Evolutionary conservation across 2,888 invertebrate genomes (phyloP), one percentile per base, ranked within the genome.

Genomic region (Allophyes oxyacanthae): DNA sequence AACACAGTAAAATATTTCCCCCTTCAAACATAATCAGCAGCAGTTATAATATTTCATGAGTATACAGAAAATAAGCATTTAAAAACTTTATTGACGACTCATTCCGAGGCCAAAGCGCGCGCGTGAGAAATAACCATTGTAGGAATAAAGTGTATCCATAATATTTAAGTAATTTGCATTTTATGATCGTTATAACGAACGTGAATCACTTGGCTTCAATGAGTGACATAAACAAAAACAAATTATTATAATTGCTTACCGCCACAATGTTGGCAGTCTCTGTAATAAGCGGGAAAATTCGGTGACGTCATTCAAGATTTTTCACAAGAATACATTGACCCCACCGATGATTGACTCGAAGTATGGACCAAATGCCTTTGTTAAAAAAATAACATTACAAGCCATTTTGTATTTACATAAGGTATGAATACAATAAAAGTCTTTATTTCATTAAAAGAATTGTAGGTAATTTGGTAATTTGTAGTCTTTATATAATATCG

Each of bases 71-170:
- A 46, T 28, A 33, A 34, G 34, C 33, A 58, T 58, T 58, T 64
- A 58, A 49, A 54, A 64, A 62, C 37, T 44, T 63, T 62, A 71
- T 69, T 64, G 61, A 67, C 61, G 54, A 54, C 48, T 40, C 43
- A 56, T 64, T 74, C 66, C 75, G 78, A 77, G 72, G 76, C 36
- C 62, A 51, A 62, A 59, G 42, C 63, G 55, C 70, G 42, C 63
- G 55, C 70, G 71, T 82, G 83, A 77, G 84, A 83, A 84, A 71
- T 74, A 71, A 57, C 42, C 53, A 69, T 65, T 71, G 71, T 64
- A 53, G 49, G 59, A 64, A 75, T 79, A 78, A 78, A 78, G 76
- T 77, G 46, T 59, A 60, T 46, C 41, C 59, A 45, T 72, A 69
- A 65, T 65, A 75, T 58, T 74, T 75, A 58, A 20, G 20, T 4